A percentile compares a stretch with the other conserved stretches of the same genome.
phyloP scores from a whole-genome alignment of 2,888 invertebrate genomes.

The Dryomyza anilis region DNA sequence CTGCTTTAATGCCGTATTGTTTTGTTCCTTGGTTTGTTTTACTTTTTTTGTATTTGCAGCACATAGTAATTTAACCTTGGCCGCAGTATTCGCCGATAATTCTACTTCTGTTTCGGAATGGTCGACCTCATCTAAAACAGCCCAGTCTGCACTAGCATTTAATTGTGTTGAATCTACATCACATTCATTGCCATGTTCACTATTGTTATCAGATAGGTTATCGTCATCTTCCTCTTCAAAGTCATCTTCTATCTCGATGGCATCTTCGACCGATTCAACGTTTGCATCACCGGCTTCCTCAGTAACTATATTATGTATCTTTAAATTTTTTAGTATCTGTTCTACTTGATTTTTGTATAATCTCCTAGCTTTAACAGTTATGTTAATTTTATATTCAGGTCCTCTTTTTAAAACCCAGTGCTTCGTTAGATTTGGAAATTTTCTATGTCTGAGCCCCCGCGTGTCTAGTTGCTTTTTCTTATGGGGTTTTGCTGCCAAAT shows the following conservation, averaged over 20 bases:
- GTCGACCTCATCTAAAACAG: no score
- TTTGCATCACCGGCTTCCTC: no score
- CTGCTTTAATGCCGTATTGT: no score
- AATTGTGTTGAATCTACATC: no score
- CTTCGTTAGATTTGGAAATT: background rate
- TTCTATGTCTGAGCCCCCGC: background rate
- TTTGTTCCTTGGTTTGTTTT: no score
- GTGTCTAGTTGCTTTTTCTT: background rate
- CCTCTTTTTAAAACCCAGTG: background rate
- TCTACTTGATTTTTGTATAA: background rate
- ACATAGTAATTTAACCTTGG: no score
- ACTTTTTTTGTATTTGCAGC: no score
- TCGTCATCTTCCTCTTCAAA: background rate
- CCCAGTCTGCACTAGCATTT: no score
- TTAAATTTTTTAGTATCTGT: background rate
- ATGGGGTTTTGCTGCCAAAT: slow-evolving; percentile 9
- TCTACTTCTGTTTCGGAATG: no score
- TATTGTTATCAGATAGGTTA: background rate
- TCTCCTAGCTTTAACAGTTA: slow-evolving; percentile 9
- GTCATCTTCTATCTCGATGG: background rate
- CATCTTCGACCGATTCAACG: background rate
- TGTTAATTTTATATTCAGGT: background rate
- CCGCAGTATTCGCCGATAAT: no score
- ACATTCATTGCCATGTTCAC: background rate
- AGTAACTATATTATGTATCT: background rate